A percentile compares a stretch with the other conserved stretches of the same genome.
These are phyloP conservation scores for Encarsia formosa DNA, from an alignment of 2,888 invertebrate genomes.

Conservation along the genomic window DNA sequence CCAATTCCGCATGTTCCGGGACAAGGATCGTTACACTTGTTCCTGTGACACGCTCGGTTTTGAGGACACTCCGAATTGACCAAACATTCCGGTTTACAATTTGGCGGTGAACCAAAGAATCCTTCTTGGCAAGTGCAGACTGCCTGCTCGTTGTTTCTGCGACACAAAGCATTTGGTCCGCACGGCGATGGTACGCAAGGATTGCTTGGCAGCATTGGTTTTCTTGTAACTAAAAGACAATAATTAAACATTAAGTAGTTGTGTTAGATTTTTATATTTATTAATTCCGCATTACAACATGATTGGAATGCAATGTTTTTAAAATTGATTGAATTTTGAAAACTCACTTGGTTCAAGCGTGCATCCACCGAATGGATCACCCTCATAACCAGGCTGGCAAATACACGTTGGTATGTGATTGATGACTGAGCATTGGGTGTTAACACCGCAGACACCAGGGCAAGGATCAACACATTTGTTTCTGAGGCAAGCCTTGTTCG, in stretches of 20 bases:
- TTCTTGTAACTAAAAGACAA: conserved; percentile 36
- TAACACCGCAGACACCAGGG: conserved; percentile 77
- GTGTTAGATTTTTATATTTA: background rate
- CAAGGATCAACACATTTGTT: conserved; percentile 85
- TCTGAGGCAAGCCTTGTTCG: conserved; percentile 75
- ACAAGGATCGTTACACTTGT: conserved; percentile 78
- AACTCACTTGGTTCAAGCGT: conserved; percentile 27
- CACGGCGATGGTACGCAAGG: conserved; percentile 78
- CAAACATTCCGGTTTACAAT: conserved; percentile 79
- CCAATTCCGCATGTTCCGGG: conserved; percentile 75
- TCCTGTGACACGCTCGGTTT: conserved; percentile 75
- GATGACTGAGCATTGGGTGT: conserved; percentile 78
- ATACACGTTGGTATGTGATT: conserved; percentile 85
- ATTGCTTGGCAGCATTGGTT: conserved; percentile 40
- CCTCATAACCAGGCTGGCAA: conserved; percentile 67
- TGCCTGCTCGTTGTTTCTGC: conserved; percentile 65
- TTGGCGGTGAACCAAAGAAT: conserved; percentile 74
- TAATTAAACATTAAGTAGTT: too few species aligned
- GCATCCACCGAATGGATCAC: conserved; percentile 68
- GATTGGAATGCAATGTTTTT: background rate
- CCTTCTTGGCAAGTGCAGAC: conserved; percentile 73
- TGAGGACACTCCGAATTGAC: conserved; percentile 77
- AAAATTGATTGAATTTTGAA: background rate
- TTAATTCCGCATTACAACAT: background rate
- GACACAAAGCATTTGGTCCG: conserved; percentile 76